phyloP scores from a whole-genome alignment of 1,140 invertebrate species.

The Eciton burchellii region DNA sequence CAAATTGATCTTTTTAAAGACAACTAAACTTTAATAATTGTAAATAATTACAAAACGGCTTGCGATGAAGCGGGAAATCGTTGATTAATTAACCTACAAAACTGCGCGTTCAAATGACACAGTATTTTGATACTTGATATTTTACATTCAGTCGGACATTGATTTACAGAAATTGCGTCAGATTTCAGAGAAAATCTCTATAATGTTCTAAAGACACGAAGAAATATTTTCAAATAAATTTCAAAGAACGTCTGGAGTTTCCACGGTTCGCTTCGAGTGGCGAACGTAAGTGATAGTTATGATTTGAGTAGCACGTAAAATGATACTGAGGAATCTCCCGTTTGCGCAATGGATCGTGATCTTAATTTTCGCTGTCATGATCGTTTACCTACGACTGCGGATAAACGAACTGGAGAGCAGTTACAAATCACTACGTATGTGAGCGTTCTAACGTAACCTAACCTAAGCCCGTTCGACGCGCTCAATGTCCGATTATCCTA shows the following conservation, averaged over 20 bases:
- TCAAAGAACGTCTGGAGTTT: background rate
- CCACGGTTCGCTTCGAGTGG: background rate
- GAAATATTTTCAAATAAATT: background rate
- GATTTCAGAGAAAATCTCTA: too few species aligned
- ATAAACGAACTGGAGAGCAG: conserved; percentile 77
- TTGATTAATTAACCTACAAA: conserved; percentile 1
- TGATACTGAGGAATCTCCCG: conserved; percentile 81
- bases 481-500: background rate
- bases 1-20: too few species aligned
- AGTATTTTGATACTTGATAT: too few species aligned
- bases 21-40: too few species aligned
- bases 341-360: conserved; percentile 79
- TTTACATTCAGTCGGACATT: too few species aligned
- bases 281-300: conserved; percentile 32
- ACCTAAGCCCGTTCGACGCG: background rate
- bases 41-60: background rate
- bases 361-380: conserved; percentile 74
- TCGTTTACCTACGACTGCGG: conserved; percentile 79
- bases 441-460: conserved; percentile 17
- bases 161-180: too few species aligned
- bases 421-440: conserved; percentile 78
- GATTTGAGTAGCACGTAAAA: conserved; percentile 61
- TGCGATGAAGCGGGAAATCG: background rate
- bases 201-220: background rate
- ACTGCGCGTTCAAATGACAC: background rate